Conservation (phyloP, 1,140 invertebrate species). For the Lepidurus arcticus region DNA sequence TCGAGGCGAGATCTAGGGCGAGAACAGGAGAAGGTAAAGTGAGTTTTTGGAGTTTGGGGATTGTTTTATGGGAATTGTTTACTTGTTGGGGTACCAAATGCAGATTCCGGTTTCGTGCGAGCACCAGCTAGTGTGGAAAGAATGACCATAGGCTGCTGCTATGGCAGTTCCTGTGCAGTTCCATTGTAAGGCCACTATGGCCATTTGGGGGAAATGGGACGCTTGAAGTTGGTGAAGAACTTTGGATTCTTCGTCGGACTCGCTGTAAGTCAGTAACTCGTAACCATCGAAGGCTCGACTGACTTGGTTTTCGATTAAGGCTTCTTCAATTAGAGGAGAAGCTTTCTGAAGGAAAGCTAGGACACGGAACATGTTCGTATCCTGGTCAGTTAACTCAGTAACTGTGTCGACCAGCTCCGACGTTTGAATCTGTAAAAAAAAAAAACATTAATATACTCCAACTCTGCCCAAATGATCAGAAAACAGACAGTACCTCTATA, state of each 20-base stretch:
- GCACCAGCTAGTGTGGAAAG: neutral
- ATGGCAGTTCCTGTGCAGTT: neutral
- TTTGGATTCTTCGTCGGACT: neutral
- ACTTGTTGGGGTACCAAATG: slow-evolving; percentile 6
- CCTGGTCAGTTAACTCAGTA: neutral
- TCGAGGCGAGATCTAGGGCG: neutral
- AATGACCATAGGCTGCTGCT: slow-evolving; percentile 2
- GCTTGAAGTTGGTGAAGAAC: neutral
- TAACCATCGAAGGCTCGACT: slow-evolving; percentile 11
- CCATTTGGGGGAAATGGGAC: neutral
- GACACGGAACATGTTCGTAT: neutral
- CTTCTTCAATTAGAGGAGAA: neutral
- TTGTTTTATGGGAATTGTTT: neutral
- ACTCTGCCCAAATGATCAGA: neutral
- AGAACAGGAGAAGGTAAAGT: neutral
- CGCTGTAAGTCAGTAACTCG: neutral
- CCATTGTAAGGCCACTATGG: neutral
- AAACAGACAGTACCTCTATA: neutral
- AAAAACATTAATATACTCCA: neutral
- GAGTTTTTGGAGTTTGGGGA: no score
- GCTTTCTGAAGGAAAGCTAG: neutral
- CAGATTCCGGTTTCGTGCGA: neutral
- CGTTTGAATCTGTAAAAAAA: neutral
- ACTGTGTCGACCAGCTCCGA: neutral
- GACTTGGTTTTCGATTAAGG: neutral